Conservation (phyloP, 1,140 invertebrate genomes). For the Agrypnia vestita region DNA sequence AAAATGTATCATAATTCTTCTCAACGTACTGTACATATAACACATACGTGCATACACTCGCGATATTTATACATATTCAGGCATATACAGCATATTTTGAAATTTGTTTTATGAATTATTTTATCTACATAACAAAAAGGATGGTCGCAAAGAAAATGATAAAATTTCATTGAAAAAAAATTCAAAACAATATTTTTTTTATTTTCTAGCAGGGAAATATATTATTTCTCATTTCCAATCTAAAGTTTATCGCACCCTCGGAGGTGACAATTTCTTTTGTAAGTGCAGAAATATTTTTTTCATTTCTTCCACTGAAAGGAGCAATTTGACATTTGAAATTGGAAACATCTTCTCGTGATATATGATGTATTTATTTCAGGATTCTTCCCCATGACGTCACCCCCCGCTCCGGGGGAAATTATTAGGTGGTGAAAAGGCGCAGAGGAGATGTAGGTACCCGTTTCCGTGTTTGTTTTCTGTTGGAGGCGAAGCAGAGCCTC, state of each 20-base stretch:
- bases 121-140: no score
- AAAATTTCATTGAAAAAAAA: no score
- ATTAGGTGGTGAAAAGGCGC: background rate
- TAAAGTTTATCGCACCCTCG: background rate
- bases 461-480: background rate
- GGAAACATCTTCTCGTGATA: slow-evolving; percentile 12
- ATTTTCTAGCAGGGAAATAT: no score
- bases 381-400: background rate
- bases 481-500: no score
- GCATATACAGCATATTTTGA: no score
- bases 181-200: no score
- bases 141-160: no score
- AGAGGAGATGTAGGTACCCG: background rate
- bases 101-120: no score
- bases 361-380: slow-evolving; percentile 6
- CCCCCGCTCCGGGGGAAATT: background rate
- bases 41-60: no score
- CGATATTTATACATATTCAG: no score
- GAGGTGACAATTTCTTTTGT: slow-evolving; percentile 7
- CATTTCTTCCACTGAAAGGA: background rate
- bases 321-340: slow-evolving; percentile 10
- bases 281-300: slow-evolving; percentile 20
- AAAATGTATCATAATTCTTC: no score
- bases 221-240: background rate
- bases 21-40: no score